Evolutionary conservation across 2,888 invertebrate species (phyloP), one percentile per base, ranked within the genome.

Genomic region (Philhelius pedissequus): DNA sequence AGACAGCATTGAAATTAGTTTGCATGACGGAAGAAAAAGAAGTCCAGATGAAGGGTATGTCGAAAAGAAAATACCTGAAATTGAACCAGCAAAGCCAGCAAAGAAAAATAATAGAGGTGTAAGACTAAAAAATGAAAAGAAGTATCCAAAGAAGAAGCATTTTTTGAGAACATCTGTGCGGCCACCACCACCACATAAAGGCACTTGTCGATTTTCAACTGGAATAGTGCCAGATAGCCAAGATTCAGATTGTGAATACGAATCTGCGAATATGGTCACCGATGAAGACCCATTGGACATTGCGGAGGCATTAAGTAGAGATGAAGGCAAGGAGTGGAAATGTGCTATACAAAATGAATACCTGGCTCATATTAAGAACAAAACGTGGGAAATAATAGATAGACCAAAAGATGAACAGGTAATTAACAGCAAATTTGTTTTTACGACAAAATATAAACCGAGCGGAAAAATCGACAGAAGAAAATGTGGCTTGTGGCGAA

Each of bases 401-500:
- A n/a, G 43, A 40, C 48, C 35, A 20, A 15, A 11, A 15, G 30
- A 60, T 38, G 30, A 54, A 52, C 50, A 73, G 4, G 22, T 73
- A n/a, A 73, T 73, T 27, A 38, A 35, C 0, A 48, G 45, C n/a
- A 52, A 15, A 30, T 68, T 68, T 25, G 68, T 43, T 3, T 52
- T 75, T 18, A 66, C 45, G 15, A 45, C 76, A 69, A 58, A 71
- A 62, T 25, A 5, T 38, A 35, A 35, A 5, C 2, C 58, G 69
- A 66, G 15, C 43, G 13, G 56, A 6, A 7, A n/a, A n/a, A 64
- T 66, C 27, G 56, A 71, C 22, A 80, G 60, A 25, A 69, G 75
- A 48, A 86, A 86, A 54, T 84, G 73, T 9, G 86, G 9, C 78
- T 86, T 18, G 86, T 86, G 22, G 86, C 86, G 38, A 83, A 87